phyloP scores from a whole-genome alignment of 2,113 vertebrate species.

The Toxotes chatareus region DNA sequence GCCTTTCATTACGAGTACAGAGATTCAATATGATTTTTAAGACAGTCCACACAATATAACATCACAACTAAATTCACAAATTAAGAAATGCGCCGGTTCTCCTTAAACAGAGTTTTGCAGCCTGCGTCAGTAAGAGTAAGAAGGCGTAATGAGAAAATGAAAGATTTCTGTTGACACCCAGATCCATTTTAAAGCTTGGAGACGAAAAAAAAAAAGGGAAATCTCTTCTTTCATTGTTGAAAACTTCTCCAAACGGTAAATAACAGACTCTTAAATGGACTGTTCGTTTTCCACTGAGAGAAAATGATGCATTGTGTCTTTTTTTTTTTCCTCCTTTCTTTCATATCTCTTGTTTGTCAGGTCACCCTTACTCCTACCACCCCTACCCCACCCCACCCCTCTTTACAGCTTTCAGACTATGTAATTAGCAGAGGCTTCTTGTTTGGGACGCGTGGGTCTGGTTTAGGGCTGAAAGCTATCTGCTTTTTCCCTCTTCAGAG shows the following conservation, averaged over 20 bases:
- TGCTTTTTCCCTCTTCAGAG: conserved; percentile 30
- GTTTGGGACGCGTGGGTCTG: conserved; percentile 49
- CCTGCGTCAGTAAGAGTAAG: not conserved
- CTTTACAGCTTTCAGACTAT: conserved; percentile 61
- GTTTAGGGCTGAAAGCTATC: conserved; percentile 53
- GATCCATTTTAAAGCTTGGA: not conserved
- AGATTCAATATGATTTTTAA: not conserved
- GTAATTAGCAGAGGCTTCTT: conserved; percentile 61
- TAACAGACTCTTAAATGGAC: not conserved
- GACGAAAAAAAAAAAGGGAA: no score
- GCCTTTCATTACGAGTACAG: not conserved
- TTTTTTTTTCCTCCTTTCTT: not conserved
- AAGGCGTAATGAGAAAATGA: not conserved
- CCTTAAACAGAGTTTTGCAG: not conserved
- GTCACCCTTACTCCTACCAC: conserved; percentile 30
- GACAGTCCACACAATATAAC: not conserved
- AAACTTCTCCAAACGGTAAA: not conserved
- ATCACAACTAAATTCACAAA: no score
- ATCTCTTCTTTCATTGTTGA: no score
- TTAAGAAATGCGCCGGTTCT: not conserved
- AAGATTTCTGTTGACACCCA: not conserved
- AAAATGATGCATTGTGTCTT: not conserved
- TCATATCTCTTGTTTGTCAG: conserved; percentile 41
- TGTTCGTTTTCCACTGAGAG: not conserved
- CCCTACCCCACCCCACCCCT: conserved; percentile 9